Evolutionary conservation across 2,797 vertebrate genomes (phyloP), one percentile per base, ranked within the genome.

Genomic region (Protonibea diacanthus): DNA sequence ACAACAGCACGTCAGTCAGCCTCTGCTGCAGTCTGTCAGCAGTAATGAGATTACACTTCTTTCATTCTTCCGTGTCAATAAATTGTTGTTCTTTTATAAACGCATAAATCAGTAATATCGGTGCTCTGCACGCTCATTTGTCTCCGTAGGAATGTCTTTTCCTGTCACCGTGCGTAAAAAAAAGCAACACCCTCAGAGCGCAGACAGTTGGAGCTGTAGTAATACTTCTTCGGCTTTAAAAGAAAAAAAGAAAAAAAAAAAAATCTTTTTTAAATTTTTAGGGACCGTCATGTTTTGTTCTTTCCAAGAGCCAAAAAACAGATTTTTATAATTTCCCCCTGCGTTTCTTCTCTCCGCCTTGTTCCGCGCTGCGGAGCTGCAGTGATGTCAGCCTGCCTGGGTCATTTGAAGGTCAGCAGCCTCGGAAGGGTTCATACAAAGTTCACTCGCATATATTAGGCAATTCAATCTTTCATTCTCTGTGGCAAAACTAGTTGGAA

Each of bases 381-480:
- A 76, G 90, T 98, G 97, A 98, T 97, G 98, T 99, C 97, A 99
- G 96, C 96, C 93, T n/a, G 92, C 94, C 96, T 94, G 97, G 98
- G 98, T 99, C 97, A 97, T 98, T 96, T 98, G 97, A 99, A 99
- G 98, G 98, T 97, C 97, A 99, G 97, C 97, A 96, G 98, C 97
- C 96, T 96, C 95, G 94, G 95, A 96, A 96, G 97, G 97, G 97
- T 99, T 99, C 98, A 98, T 88, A 71, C 94, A 97, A 96, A 99
- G 98, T 99, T 99, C 98, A 99, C 95, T 92, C 96, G 98, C 97
- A 99, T 99, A 98, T 96, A 99, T 99, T 98, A 99, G 96, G 96
- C 96, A 96, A 97, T 97, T 95, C 97, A 97, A 97, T 98, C 97
- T 97, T 97, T 98, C 97, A 96, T 96, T 96, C 96, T 92, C 95